Base-by-base conservation (phyloP, 2,797 vertebrate genomes). In the Poecile montanus region DNA sequence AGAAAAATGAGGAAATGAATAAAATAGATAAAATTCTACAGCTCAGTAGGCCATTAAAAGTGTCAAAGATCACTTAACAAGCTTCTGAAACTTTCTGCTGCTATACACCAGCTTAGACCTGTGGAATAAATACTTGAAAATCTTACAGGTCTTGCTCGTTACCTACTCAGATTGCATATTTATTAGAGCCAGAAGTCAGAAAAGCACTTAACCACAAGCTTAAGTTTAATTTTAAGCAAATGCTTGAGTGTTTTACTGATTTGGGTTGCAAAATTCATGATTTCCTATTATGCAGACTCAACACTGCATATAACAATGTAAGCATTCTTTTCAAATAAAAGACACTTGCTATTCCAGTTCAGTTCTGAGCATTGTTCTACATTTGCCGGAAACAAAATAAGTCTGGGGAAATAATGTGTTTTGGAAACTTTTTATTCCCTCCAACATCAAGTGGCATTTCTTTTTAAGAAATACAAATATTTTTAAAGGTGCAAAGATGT, bases 371-470 rank as follows among this genome's bases (percentile, higher is more conserved):
- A 94, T 84, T 91, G 58, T 81, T 92, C 79, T 93, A 75, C 70
- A 70, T 91, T 62, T 84, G 22, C 42, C 0, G 5, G 89, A 96
- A 97, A 95, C 47, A 96, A 95, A 95, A 70, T 73, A 78, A 92
- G 51, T 86, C 87, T 67, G 40, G 36, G 40, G 32, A n/a, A 70
- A 50, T 83, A 81, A 73, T 50, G 17, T 92, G 79, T 96, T 96
- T 96, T 96, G 92, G 94, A 97, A 96, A 96, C 73, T 76, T 92
- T 92, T 84, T 66, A 78, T 86, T 93, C 76, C 34, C 42, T 93
- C 36, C 40, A 91, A 88, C 38, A 53, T 88, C 48, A 78, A 91
- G n/a, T 91, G 75, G 85, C 95, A 88, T 88, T 85, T 70, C 12
- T 72, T 92, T 83, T 80, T 36, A 34, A 77, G 68, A 84, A 83